Evolutionary conservation across 2,888 invertebrate species (phyloP), one percentile per base, ranked within the genome.

Genomic region (Xestobium rufovillosum): DNA sequence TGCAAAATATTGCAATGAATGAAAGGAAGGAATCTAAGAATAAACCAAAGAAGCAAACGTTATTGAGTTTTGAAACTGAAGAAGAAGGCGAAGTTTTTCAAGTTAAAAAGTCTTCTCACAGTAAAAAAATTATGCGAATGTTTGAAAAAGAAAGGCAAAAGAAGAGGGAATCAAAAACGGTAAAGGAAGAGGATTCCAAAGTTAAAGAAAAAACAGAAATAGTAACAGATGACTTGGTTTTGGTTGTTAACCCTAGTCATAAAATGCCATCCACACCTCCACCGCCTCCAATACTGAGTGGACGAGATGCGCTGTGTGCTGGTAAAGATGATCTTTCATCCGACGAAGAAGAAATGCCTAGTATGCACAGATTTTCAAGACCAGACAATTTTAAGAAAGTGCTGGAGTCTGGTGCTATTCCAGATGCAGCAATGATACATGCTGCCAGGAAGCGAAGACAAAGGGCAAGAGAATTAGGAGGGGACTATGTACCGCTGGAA

Each of bases 371-470:
- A 47, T 81, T 80, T 54, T 68, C 72, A 9, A 72, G 72, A 52
- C 72, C 75, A 0, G 85, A 86, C 59, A 77, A 81, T 46, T 78
- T 89, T 54, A 82, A 84, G 59, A 78, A 82, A 53, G 78, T 89
- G 51, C 69, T 90, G 44, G 83, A 83, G 66, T 83, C 86, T 58
- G 95, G 95, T 10, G 83, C 81, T 49, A 96, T 96, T 59, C 96
- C 97, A 6, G 96, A 97, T 72, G 96, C 97, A 6, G 91, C 91
- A 34, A 86, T 94, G 75, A 97, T 98, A 63, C 96, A 96, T 70
- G 92, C 92, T 48, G 95, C 95, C 8, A 77, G 95, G 57, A 97
- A 97, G 68, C 79, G 87, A 44, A 74, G 97, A 55, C 96, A 96
- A 69, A 78, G 89, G 72, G 92, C 94, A 45, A 74, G 96, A 62